Percentiles rank a stretch among this genome's conserved stretches.
Evolutionary conservation across 2,888 invertebrate genomes (phyloP).

Genomic region (Tortricodes alternella): DNA sequence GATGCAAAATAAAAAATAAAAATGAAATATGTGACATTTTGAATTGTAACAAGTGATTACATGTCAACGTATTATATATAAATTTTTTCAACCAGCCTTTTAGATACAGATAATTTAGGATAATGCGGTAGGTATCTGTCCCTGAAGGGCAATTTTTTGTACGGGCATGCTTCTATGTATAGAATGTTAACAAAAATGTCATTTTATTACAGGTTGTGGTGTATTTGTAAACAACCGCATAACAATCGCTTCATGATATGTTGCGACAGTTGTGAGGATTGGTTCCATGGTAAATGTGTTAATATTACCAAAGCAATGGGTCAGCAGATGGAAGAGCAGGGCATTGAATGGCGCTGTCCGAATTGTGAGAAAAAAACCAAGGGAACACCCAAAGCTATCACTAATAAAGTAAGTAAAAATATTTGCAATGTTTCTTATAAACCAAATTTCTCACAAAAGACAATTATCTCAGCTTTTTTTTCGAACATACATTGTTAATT

Average conservation of each 20-base stretch:
- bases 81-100: too few relatives aligned
- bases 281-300: constrained; percentile 99
- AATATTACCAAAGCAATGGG: constrained; percentile 96
- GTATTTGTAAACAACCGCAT: constrained; percentile 96
- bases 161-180: too few relatives aligned
- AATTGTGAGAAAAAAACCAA: constrained; percentile 87
- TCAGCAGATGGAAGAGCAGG: constrained; percentile 94
- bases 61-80: too few relatives aligned
- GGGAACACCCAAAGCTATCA: constrained; percentile 46
- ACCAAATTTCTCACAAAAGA: too few relatives aligned
- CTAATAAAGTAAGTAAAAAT: constrained; percentile 45
- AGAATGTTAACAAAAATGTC: background rate
- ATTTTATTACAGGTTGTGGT: constrained; percentile 88
- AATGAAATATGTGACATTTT: too few relatives aligned
- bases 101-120: background rate
- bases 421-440: too few relatives aligned
- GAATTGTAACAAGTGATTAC: too few relatives aligned
- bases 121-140: too few relatives aligned
- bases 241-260: constrained; percentile 99
- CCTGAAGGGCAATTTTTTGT: too few relatives aligned
- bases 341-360: constrained; percentile 94
- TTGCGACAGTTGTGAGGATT: constrained; percentile 97
- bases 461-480: too few relatives aligned
- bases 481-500: too few relatives aligned
- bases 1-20: too few relatives aligned